Conservation (phyloP, 2,113 vertebrate genomes). For the Zosterops japonicus region DNA sequence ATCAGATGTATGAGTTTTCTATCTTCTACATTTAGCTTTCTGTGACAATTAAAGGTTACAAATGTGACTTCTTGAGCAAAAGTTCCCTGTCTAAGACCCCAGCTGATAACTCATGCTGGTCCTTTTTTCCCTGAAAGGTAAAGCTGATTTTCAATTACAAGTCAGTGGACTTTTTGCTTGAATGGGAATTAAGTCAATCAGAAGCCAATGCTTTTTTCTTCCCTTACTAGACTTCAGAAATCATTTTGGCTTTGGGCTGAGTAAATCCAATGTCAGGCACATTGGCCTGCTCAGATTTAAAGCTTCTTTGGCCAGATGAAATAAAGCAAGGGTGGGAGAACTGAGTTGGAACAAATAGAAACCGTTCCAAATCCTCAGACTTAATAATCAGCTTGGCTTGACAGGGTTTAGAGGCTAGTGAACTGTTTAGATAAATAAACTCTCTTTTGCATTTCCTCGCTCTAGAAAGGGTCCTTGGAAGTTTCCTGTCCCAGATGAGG, state of each 20-base stretch:
- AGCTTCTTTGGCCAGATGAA: background rate
- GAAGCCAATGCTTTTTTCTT: background rate
- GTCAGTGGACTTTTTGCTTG: background rate
- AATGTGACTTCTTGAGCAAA: background rate
- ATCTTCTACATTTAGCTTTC: background rate
- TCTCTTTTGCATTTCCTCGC: background rate
- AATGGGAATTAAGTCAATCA: background rate
- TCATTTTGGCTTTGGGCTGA: background rate
- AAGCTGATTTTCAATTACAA: constrained; percentile 12
- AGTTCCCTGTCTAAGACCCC: background rate
- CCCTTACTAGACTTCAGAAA: background rate
- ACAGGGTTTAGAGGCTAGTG: background rate
- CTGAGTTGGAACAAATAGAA: constrained; percentile 26
- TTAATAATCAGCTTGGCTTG: background rate
- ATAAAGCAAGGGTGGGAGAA: background rate
- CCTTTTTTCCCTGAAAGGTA: background rate
- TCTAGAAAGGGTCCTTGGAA: background rate
- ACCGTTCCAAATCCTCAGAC: background rate
- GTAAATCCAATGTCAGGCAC: background rate
- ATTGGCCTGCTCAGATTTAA: constrained; percentile 1
- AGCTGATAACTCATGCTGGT: background rate
- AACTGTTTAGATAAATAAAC: background rate
- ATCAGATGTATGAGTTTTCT: background rate
- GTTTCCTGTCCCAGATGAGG: background rate
- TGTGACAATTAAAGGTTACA: background rate